Conservation (phyloP, 2,888 invertebrate genomes). For the Acrocyrtus sp. region DNA sequence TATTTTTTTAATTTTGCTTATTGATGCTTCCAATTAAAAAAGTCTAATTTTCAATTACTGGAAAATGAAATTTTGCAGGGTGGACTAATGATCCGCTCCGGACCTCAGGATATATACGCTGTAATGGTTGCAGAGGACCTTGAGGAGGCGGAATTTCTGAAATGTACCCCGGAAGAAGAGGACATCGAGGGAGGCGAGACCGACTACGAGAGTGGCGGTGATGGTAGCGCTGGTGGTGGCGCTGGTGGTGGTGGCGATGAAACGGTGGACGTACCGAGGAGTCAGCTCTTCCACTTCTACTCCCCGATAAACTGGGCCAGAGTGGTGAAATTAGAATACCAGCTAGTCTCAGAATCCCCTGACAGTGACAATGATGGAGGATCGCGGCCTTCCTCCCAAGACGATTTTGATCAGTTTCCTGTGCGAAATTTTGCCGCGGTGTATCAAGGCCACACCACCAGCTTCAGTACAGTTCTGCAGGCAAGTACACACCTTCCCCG, state of each 20-base stretch:
- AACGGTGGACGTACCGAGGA: slow-evolving; percentile 45
- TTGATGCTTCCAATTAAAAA: too few species aligned
- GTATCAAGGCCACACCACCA: slow-evolving; percentile 50
- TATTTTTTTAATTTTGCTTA: too few species aligned
- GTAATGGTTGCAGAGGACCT: slow-evolving; percentile 36
- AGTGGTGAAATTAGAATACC: slow-evolving; percentile 61
- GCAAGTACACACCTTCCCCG: slow-evolving; percentile 48
- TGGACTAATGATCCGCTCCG: slow-evolving; percentile 57
- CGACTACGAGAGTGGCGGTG: neutral
- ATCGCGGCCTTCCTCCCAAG: slow-evolving; percentile 33
- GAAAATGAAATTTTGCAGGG: too few species aligned
- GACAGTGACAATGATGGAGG: slow-evolving; percentile 53
- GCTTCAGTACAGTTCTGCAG: slow-evolving; percentile 54
- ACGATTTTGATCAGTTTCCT: slow-evolving; percentile 50
- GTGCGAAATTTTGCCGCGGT: slow-evolving; percentile 57
- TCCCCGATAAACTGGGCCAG: slow-evolving; percentile 61
- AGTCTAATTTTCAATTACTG: too few species aligned
- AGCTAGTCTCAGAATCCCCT: slow-evolving; percentile 45
- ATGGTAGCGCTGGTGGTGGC: slow-evolving; percentile 25
- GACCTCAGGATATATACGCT: slow-evolving; percentile 52
- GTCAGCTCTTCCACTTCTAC: slow-evolving; percentile 63
- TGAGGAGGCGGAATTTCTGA: slow-evolving; percentile 33
- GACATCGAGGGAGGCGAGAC: slow-evolving; percentile 17
- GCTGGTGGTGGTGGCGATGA: slow-evolving; percentile 1
- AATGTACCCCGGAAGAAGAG: slow-evolving; percentile 15